phyloP scores from a whole-genome alignment of 64 coral and sea anemone genomes.

The Dendronephthya gigantea region DNA sequence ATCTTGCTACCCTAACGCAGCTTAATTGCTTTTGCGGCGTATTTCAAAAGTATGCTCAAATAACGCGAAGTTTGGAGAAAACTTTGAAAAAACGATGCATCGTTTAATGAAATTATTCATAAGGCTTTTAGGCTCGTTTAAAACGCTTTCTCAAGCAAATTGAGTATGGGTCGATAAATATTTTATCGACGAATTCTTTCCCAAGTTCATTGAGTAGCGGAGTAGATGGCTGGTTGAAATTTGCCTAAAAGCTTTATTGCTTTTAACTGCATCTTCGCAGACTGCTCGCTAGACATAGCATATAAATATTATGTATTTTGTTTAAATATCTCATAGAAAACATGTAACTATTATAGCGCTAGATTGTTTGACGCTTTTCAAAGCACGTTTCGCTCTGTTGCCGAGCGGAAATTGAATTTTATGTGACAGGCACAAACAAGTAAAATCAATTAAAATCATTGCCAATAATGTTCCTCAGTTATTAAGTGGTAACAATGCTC shows the following conservation, averaged over 20 bases:
- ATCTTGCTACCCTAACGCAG: background rate
- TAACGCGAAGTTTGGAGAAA: background rate
- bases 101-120: background rate
- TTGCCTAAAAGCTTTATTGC: background rate
- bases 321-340: background rate
- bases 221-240: background rate
- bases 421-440: background rate
- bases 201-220: background rate
- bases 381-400: background rate
- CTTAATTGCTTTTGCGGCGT: background rate
- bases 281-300: background rate
- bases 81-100: background rate
- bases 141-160: background rate
- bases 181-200: background rate
- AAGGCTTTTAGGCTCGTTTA: background rate
- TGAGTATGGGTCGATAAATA: background rate
- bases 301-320: constrained; percentile 5
- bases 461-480: background rate
- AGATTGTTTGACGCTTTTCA: background rate
- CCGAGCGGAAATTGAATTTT: background rate
- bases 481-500: background rate
- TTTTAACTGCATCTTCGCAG: background rate
- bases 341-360: background rate
- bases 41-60: background rate
- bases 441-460: background rate